Evolutionary conservation across 2,113 vertebrate genomes (phyloP).

Genomic region (Pica pica): DNA sequence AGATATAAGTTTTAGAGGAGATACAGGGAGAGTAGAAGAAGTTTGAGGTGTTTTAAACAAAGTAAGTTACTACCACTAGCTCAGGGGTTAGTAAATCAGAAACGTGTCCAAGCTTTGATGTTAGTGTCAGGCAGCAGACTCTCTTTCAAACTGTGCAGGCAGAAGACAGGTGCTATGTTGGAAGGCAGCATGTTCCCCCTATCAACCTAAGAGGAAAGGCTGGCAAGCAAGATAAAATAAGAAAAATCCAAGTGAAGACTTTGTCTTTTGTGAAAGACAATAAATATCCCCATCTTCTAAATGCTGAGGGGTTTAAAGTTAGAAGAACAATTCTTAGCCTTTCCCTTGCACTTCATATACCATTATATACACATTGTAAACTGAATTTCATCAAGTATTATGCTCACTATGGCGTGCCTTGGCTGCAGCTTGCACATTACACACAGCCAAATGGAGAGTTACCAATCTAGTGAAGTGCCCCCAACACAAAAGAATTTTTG

Average conservation of each 20-base stretch:
- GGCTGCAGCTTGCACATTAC: background rate
- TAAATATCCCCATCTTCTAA: background rate
- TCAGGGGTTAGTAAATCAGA: constrained; percentile 25
- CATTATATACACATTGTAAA: background rate
- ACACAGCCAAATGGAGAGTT: background rate
- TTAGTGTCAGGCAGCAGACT: constrained; percentile 48
- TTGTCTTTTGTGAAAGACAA: background rate
- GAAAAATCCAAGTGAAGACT: background rate
- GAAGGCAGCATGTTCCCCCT: constrained; percentile 60
- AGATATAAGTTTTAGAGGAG: background rate
- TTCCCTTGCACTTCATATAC: background rate
- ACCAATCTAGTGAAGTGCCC: background rate
- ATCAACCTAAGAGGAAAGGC: background rate
- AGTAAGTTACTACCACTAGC: background rate
- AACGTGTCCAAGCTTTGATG: background rate
- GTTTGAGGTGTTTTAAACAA: background rate
- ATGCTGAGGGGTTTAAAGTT: background rate
- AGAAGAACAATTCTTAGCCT: background rate
- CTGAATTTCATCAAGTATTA: background rate
- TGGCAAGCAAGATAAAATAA: background rate
- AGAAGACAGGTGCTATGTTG: constrained; percentile 68
- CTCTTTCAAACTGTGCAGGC: constrained; percentile 8
- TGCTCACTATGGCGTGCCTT: background rate
- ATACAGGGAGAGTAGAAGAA: background rate
- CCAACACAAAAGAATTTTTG: background rate